Evolutionary conservation across 2,797 vertebrate genomes (phyloP), one percentile per base, ranked within the genome.

Genomic region (Takifugu rubripes): DNA sequence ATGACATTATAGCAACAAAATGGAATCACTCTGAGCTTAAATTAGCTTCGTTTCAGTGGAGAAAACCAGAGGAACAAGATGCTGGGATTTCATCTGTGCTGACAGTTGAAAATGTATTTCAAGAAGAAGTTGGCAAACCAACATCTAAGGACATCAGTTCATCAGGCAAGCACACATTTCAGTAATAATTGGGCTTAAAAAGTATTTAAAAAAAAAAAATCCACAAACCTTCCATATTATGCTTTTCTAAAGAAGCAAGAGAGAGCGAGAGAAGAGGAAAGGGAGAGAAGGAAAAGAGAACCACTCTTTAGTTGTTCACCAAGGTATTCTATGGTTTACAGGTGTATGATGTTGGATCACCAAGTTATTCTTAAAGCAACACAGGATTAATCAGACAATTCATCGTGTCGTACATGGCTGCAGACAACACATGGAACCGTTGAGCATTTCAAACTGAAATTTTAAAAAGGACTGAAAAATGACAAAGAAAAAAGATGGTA

Each of bases 161-260:
- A 78, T 83, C 78, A 90, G 81, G 81, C 86, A 92, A 85, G 84
- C 83, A 91, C 83, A 89, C 76, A 82, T 84, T 70, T 83, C 66
- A 87, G 67, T 73, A 84, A 54, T 73, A 72, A 79, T 81, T 84
- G 79, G 79, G 68, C 74, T 81, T 70, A 54, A 57, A 66, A 69
- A 63, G 49, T 48, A 72, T 57, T 74, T 33, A 68, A 84, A 77
- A 91, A 70, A 84, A 77, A 91, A 45, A n/a, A 90, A 89, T 84
- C 83, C 88, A 93, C 92, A 92, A 93, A 93, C 92, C 92, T 93
- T 93, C 92, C 92, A 93, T 90, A 93, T 92, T 90, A 93, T 92
- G 92, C 91, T 93, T 93, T 93, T 93, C 92, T 93, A 93, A 92
- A 91, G 91, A 88, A 91, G 90, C 87, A 52, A 91, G 86, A 89